phyloP scores from a whole-genome alignment of 2,888 invertebrate genomes.

The Papilio protenor region DNA sequence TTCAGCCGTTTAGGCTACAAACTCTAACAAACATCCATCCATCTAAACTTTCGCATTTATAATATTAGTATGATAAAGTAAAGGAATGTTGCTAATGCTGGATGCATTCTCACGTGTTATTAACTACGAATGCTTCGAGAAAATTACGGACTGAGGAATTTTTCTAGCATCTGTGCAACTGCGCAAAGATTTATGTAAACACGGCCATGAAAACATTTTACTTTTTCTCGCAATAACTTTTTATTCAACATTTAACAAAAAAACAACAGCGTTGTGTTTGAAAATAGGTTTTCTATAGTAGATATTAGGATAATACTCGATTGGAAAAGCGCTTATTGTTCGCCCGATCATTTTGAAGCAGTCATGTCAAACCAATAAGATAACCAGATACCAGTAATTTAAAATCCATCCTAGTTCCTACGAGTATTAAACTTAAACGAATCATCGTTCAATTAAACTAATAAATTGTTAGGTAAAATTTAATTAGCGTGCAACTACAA shows the following conservation, averaged over 20 bases:
- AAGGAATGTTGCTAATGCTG: conserved; percentile 1
- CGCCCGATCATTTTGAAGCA: neutral
- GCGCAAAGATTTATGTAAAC: conserved; percentile 10
- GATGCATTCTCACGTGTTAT: conserved; percentile 24
- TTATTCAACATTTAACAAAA: neutral
- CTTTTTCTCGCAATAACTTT: conserved; percentile 4
- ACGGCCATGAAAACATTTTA: conserved; percentile 7
- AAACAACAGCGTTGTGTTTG: neutral
- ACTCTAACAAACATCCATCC: too few relatives aligned
- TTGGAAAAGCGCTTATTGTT: neutral
- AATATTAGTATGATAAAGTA: too few relatives aligned
- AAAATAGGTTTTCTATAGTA: neutral
- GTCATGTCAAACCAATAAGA: neutral
- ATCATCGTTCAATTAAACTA: neutral
- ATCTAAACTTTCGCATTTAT: too few relatives aligned
- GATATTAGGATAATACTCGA: neutral
- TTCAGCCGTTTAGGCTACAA: too few relatives aligned
- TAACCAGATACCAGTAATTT: neutral
- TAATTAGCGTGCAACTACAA: conserved; percentile 11
- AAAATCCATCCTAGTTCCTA: neutral
- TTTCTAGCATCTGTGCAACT: conserved; percentile 8
- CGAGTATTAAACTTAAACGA: neutral
- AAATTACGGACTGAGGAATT: conserved; percentile 20
- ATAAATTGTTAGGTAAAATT: conserved; percentile 16
- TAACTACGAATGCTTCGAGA: conserved; percentile 16